These are phyloP conservation scores for Lamellibrachia satsuma DNA, from an alignment of 2,888 invertebrate genomes.

Conservation along the genomic window DNA sequence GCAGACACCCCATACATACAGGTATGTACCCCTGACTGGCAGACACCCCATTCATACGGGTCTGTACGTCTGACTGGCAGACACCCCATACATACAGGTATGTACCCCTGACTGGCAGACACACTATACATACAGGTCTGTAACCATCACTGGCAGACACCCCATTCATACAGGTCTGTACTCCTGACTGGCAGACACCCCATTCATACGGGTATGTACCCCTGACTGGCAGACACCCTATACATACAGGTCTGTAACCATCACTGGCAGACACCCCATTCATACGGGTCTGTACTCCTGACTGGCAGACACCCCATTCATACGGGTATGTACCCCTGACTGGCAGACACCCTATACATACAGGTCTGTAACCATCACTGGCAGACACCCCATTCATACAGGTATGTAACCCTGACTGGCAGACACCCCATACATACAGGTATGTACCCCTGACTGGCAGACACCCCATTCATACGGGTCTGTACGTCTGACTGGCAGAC, in stretches of 20 bases:
- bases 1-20: background rate
- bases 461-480: background rate
- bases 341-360: too few relatives aligned
- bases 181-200: background rate
- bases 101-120: background rate
- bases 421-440: conserved; percentile 79
- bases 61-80: background rate
- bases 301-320: too few relatives aligned
- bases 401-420: conserved; percentile 89
- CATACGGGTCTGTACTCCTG: too few relatives aligned
- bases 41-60: background rate
- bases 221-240: background rate
- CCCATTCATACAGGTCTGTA: background rate
- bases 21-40: background rate
- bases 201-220: background rate
- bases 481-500: background rate
- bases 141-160: background rate
- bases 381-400: conserved; percentile 40
- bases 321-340: conserved; percentile 76
- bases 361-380: too few relatives aligned
- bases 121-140: background rate
- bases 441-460: background rate
- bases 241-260: background rate
- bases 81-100: background rate
- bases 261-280: background rate